Evolutionary conservation across 2,113 vertebrate species (phyloP).

Genomic region (Oncorhynchus gorbuscha): DNA sequence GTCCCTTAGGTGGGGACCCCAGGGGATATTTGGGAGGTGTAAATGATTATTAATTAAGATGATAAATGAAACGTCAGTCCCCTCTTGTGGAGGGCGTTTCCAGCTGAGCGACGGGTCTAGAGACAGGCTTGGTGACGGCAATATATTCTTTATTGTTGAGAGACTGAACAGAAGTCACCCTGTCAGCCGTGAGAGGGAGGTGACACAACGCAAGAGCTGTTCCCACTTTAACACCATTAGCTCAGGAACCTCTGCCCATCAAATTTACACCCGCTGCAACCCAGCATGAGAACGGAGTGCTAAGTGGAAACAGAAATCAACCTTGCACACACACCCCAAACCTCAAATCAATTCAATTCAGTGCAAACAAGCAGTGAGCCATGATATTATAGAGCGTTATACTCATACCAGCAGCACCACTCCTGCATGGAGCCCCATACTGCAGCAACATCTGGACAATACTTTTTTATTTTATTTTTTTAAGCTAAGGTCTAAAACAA

Average conservation of each 20-base stretch:
- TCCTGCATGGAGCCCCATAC: slow-evolving; percentile 3
- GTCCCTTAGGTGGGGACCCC: background rate
- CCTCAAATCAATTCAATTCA: slow-evolving; percentile 51
- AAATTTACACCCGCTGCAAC: slow-evolving; percentile 57
- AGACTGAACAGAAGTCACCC: slow-evolving; percentile 29
- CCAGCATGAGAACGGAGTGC: slow-evolving; percentile 47
- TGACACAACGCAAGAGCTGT: slow-evolving; percentile 43
- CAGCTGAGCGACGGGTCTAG: background rate
- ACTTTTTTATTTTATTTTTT: too few relatives aligned
- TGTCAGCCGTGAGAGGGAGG: slow-evolving; percentile 37
- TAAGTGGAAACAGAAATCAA: slow-evolving; percentile 41
- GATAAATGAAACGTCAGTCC: slow-evolving; percentile 4
- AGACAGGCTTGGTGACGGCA: background rate
- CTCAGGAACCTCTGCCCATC: slow-evolving; percentile 53
- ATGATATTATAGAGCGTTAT: slow-evolving; percentile 27
- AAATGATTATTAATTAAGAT: too few relatives aligned
- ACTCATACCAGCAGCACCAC: background rate
- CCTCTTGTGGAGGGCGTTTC: slow-evolving; percentile 18
- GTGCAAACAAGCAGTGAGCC: slow-evolving; percentile 38
- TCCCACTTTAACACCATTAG: slow-evolving; percentile 54
- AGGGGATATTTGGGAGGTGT: background rate
- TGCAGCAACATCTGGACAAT: too few relatives aligned
- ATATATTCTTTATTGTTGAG: slow-evolving; percentile 29
- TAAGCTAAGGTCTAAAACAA: too few relatives aligned
- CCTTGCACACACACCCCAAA: slow-evolving; percentile 21